Evolutionary conservation across 2,797 vertebrate species (phyloP), one percentile per base, ranked within the genome.

Genomic region (Catostomus latipinnis): DNA sequence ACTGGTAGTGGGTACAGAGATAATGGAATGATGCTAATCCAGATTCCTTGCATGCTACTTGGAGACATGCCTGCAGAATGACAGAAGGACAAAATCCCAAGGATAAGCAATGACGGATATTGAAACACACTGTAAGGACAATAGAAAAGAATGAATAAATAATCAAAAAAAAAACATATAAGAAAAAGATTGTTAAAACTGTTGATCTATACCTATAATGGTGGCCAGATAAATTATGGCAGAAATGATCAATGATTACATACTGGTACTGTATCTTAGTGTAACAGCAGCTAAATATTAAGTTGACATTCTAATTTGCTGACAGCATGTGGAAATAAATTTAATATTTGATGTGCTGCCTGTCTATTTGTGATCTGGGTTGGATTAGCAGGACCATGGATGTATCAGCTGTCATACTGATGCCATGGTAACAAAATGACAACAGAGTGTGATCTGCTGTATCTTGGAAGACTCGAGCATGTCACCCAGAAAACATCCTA

Each of bases 341-440:
- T 60, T n/a, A 60, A 71, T 63, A 22, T 65, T 68, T 71, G 58
- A 71, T 78, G 54, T 69, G 56, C 13, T 18, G 22, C 56, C 8
- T 34, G 46, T 61, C 58, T 62, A 50, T 70, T 81, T 75, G 80
- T 69, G 14, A 69, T 76, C 11, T 81, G 53, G 6, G n/a, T 53
- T 56, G 68, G 9, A 68, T 74, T 71, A 69, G 52, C 57, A 45
- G 13, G 16, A 76, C 45, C 49, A n/a, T 49, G 53, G 50, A 57
- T 43, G 45, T 18, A 72, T 74, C 49, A 69, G 63, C 73, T 62
- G 16, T 60, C 69, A 67, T 71, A 16, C 56, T 13, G 63, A 68
- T 57, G 43, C 45, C 67, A 65, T 72, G 74, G 58, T 72, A 63
- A 69, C 7, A 6, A 52, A 50, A n/a, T 52, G 22, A 56, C 61